phyloP scores from a whole-genome alignment of 2,797 vertebrate genomes.

The Mus caroli region DNA sequence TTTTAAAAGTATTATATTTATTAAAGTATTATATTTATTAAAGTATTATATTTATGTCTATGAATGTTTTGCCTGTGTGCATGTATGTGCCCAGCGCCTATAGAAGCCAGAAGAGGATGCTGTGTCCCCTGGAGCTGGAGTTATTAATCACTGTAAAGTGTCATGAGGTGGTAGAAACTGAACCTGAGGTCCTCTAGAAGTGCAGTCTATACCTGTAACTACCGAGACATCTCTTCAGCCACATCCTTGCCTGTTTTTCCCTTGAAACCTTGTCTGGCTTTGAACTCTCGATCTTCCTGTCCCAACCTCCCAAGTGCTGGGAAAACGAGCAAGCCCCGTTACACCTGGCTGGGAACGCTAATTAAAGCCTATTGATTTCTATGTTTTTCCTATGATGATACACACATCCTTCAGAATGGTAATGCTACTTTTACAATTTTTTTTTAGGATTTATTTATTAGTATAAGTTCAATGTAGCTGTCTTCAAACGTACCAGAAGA shows the following conservation, averaged over 20 bases:
- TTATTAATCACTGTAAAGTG: neutral
- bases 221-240: neutral
- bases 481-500: too few relatives aligned
- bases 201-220: neutral
- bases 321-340: neutral
- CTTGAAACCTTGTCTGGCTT: neutral
- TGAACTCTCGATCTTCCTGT: neutral
- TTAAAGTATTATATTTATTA: neutral
- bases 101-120: neutral
- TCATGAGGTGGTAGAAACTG: neutral
- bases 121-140: neutral
- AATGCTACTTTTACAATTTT: neutral
- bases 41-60: neutral
- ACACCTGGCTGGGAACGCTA: neutral
- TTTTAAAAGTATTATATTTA: neutral
- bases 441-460: too few relatives aligned
- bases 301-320: neutral
- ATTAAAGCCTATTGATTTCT: neutral
- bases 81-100: neutral
- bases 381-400: neutral
- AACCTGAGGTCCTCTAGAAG: neutral
- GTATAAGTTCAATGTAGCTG: too few relatives aligned
- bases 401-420: neutral
- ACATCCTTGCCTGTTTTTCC: neutral
- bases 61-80: neutral